phyloP scores from a whole-genome alignment of 2,113 vertebrate species.

The Corapipo altera region DNA sequence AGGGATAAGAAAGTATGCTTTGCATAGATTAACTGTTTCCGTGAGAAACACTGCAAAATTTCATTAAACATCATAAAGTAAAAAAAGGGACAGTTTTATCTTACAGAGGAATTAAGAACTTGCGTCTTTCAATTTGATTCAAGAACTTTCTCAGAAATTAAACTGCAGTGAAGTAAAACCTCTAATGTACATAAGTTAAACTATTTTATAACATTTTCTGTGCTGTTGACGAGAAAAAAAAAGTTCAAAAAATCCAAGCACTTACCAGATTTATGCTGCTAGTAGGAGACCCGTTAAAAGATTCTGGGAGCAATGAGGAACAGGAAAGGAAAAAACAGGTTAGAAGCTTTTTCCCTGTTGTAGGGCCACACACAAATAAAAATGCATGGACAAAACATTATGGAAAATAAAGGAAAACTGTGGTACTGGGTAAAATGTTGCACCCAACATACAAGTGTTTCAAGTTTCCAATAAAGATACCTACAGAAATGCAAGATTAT shows the following conservation, averaged over 20 bases:
- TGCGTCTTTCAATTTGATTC: background rate
- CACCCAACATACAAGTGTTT: background rate
- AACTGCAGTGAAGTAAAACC: background rate
- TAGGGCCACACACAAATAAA: constrained; percentile 2
- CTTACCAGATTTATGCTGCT: constrained; percentile 96
- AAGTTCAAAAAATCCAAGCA: background rate
- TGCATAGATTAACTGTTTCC: background rate
- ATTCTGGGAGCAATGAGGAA: constrained; percentile 75
- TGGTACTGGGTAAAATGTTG: background rate
- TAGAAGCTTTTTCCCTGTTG: background rate
- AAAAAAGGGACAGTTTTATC: background rate
- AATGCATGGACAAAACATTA: background rate
- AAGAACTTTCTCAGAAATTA: background rate
- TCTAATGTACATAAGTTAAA: background rate
- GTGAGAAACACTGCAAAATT: background rate
- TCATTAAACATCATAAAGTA: background rate
- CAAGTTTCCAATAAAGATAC: background rate
- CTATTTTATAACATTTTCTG: background rate
- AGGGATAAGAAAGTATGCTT: background rate
- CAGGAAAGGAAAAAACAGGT: constrained; percentile 41
- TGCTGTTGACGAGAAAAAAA: background rate
- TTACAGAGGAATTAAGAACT: background rate
- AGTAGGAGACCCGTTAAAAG: constrained; percentile 96
- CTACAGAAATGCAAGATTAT: background rate
- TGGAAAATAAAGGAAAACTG: background rate